A percentile compares a stretch with the other conserved stretches of the same genome.
These are phyloP conservation scores for Hemicordylus capensis DNA, from an alignment of 2,113 vertebrate genomes.

Conservation along the genomic window DNA sequence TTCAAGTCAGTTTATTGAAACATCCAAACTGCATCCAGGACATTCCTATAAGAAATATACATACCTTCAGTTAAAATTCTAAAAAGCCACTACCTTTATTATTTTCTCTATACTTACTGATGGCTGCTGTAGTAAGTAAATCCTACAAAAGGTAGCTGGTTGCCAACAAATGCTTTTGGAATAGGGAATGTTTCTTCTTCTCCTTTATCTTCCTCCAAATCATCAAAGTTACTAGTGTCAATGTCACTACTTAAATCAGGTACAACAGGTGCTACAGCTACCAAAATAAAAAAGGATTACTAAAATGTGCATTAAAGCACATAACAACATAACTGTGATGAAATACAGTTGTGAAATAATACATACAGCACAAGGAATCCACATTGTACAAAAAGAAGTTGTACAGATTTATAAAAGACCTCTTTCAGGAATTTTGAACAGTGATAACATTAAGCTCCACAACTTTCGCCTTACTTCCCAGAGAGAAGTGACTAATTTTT, in stretches of 20 bases:
- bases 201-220: constrained; percentile 96
- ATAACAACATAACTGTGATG: background rate
- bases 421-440: background rate
- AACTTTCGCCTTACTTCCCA: background rate
- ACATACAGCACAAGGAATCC: background rate
- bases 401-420: background rate
- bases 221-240: constrained; percentile 99
- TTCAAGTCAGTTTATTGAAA: background rate
- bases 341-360: background rate
- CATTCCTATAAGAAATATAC: background rate
- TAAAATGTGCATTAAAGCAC: background rate
- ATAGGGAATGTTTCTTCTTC: constrained; percentile 98
- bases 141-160: constrained; percentile 97
- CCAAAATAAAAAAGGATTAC: constrained; percentile 22
- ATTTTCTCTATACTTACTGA: constrained; percentile 80
- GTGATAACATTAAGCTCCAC: background rate
- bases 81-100: background rate
- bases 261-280: constrained; percentile 96
- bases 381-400: background rate
- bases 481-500: background rate
- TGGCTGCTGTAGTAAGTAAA: constrained; percentile 97
- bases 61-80: background rate
- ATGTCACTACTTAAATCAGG: constrained; percentile 96
- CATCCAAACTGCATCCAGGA: background rate
- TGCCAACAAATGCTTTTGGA: constrained; percentile 98